Percentiles rank a stretch among this genome's conserved stretches.
phyloP scores from a whole-genome alignment of 1,140 invertebrate species.

The Catajapyx aquilonaris region DNA sequence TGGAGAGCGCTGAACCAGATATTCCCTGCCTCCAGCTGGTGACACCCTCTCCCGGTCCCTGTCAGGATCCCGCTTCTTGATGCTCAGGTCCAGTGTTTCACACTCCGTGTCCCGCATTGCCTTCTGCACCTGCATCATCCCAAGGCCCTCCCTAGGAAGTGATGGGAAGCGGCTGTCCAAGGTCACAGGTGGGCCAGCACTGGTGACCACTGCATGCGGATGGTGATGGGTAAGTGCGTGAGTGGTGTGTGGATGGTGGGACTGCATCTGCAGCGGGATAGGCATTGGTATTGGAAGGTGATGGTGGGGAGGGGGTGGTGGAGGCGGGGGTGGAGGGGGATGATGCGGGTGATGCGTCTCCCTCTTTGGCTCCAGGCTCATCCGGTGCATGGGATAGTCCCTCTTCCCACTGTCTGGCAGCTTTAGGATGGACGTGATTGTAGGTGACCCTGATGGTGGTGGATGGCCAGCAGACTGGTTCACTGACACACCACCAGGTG shows the following conservation, averaged over 20 bases:
- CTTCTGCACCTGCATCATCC: conserved; percentile 13
- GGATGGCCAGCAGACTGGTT: too few species aligned
- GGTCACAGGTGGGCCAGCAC: too few species aligned
- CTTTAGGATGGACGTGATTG: conserved; percentile 40
- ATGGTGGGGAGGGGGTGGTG: conserved; percentile 3
- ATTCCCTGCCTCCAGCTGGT: conserved; percentile 6
- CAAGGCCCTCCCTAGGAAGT: conserved; percentile 2
- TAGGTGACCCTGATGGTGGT: conserved; percentile 31
- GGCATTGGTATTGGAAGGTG: background rate
- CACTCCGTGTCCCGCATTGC: conserved; percentile 25
- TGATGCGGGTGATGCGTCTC: conserved; percentile 3
- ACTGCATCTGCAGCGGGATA: conserved; percentile 1
- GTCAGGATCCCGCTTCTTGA: conserved; percentile 36
- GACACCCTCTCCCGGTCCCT: conserved; percentile 23
- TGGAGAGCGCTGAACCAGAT: conserved; percentile 13
- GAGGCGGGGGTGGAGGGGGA: background rate
- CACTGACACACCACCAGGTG: conserved; percentile 3
- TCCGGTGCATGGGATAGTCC: too few species aligned
- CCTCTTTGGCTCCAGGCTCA: background rate
- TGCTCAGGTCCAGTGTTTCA: conserved; percentile 53
- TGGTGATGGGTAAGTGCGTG: conserved; percentile 7
- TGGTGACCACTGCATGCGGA: too few species aligned
- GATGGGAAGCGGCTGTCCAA: too few species aligned
- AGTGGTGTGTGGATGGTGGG: background rate
- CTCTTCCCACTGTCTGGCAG: too few species aligned